Evolutionary conservation across 2,888 invertebrate genomes (phyloP).

Genomic region (Sesamia inferens): DNA sequence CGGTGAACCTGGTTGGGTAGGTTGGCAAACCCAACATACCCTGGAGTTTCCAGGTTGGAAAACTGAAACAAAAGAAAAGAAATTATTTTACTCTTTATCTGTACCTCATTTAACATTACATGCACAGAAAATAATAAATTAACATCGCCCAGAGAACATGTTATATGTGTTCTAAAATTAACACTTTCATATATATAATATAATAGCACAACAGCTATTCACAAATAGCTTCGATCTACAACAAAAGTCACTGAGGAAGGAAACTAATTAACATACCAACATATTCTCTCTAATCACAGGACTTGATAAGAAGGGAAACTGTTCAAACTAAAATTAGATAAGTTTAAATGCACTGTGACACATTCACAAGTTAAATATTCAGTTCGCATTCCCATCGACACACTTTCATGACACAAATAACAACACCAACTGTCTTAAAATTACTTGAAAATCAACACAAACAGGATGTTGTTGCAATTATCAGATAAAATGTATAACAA

Average conservation of each 20-base stretch:
- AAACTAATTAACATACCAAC: conserved; percentile 56
- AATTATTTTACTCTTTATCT: background rate
- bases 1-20: conserved; percentile 99
- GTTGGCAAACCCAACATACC: conserved; percentile 98
- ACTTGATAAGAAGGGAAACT: conserved; percentile 35
- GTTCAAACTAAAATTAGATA: conserved; percentile 40
- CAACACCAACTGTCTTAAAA: conserved; percentile 8
- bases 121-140: background rate
- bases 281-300: conserved; percentile 52
- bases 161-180: background rate
- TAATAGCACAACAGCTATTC: background rate
- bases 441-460: conserved; percentile 15
- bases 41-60: conserved; percentile 95
- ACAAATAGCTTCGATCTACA: background rate
- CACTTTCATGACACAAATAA: conserved; percentile 74
- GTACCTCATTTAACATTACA: background rate
- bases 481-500: conserved; percentile 14
- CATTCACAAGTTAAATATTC: conserved; percentile 73
- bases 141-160: background rate
- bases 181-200: background rate
- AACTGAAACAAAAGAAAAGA: conserved; percentile 89
- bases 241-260: background rate
- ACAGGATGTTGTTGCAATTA: conserved; percentile 44
- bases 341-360: conserved; percentile 50
- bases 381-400: conserved; percentile 75